Conservation (phyloP, 2,113 vertebrate species). For the Chinchilla lanigera region DNA sequence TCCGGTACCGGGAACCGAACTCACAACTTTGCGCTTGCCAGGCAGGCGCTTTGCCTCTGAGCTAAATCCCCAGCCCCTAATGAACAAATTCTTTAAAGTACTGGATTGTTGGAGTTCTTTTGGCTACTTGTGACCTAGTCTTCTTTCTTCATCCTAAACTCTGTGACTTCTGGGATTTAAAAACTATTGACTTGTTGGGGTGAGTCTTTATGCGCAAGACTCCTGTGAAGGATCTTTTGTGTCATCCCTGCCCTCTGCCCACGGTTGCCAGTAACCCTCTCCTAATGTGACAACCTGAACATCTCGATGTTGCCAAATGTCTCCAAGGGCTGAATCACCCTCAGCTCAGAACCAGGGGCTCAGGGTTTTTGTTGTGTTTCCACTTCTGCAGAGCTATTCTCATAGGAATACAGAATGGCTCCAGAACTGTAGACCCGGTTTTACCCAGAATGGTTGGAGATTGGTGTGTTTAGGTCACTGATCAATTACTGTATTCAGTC, state of each 20-base stretch:
- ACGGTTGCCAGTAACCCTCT: background rate
- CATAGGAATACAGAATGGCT: background rate
- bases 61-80: no score
- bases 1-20: no score
- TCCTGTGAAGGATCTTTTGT: background rate
- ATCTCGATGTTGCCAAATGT: background rate
- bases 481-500: background rate
- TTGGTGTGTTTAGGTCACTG: background rate
- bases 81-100: background rate
- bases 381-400: background rate
- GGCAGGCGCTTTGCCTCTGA: no score
- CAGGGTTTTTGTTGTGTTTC: background rate
- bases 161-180: slow-evolving; percentile 5
- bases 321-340: background rate
- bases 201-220: background rate
- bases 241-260: background rate
- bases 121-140: background rate
- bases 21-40: no score
- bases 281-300: background rate
- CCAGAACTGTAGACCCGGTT: background rate
- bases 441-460: background rate
- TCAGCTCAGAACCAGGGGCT: background rate
- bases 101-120: background rate
- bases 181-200: background rate
- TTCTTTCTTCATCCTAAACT: background rate